Base-by-base conservation (phyloP, 23 tunicate species). In the Diplosoma virens region DNA sequence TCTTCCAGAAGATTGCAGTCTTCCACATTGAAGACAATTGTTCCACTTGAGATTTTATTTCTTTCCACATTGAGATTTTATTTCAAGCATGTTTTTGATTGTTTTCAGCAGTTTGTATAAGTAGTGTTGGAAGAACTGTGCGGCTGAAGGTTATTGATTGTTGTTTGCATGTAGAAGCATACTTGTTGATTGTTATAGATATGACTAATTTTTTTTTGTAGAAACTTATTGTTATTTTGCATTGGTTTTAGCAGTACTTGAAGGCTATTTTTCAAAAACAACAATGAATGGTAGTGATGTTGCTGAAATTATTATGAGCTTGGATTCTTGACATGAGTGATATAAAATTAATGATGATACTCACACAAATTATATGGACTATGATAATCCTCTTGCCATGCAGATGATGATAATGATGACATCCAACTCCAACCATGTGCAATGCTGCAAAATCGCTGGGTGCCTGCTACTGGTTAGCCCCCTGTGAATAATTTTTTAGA, bases 251-350 rank as follows among this genome's bases (percentile, higher is more conserved):
- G n/a, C n/a, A n/a, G n/a, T n/a, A n/a, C n/a, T n/a, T n/a, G 24
- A 4, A 11, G 24, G 21, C 24, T 56, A 11, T 56, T 56, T 11
- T 56, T 11, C 21, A 16, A 11, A 56, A 20, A 16, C 63, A 4
- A 11, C 63, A 56, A 56, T 56, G 63, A 56, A 56, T 56, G 63
- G 21, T 56, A 20, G 63, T 56, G 63, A 56, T 56, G 63, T 25
- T 16, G 63, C 63, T 56, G 63, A 56, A 56, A 56, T 56, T 56
- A 56, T 56, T 56, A 56, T 56, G 24, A 56, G 63, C 63, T 14
- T 22, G 63, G 63, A 56, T 56, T 56, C n/a, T 56, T 16, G 24
- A 56, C 63, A 56, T 56, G 63, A 56, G 63, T 20, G 63, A 20
- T 56, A 16, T 11, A 25, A 20, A 56, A 25, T 11, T 56, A 20